Conservation (phyloP, 2,113 vertebrate genomes). For the Prinia subflava region DNA sequence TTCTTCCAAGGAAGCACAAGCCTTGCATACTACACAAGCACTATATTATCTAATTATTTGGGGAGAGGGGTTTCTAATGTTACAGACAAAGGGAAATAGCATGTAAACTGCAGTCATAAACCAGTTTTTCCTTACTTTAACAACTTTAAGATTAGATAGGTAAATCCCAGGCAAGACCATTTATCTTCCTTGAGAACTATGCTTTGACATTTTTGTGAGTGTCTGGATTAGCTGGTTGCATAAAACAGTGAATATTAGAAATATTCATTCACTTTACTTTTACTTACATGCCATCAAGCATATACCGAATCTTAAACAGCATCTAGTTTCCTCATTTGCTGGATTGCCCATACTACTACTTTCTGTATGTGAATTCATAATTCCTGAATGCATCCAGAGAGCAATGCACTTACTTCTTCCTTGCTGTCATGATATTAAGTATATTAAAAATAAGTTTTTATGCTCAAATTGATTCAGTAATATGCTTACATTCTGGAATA, state of each 20-base stretch:
- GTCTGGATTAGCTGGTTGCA: background rate
- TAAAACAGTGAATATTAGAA: background rate
- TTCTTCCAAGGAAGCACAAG: constrained; percentile 60
- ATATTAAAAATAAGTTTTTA: background rate
- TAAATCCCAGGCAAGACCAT: background rate
- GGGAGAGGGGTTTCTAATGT: background rate
- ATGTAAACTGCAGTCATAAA: background rate
- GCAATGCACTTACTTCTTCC: background rate
- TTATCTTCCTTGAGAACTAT: background rate
- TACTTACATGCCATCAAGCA: background rate
- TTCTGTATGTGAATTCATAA: constrained; percentile 1
- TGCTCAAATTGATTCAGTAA: constrained; percentile 1
- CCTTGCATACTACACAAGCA: constrained; percentile 30
- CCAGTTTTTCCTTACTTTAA: background rate
- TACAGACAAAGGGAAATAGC: constrained; percentile 46
- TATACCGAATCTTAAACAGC: background rate
- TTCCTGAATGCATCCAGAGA: background rate
- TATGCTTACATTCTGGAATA: background rate
- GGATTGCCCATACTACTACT: background rate
- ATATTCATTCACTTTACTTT: background rate
- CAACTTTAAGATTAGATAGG: background rate
- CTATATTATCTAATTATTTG: constrained; percentile 40
- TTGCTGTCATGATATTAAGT: background rate
- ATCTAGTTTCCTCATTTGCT: background rate
- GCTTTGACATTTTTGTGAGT: background rate